Conservation (phyloP, 2,888 invertebrate species). For the Phytoseiulus persimilis region DNA sequence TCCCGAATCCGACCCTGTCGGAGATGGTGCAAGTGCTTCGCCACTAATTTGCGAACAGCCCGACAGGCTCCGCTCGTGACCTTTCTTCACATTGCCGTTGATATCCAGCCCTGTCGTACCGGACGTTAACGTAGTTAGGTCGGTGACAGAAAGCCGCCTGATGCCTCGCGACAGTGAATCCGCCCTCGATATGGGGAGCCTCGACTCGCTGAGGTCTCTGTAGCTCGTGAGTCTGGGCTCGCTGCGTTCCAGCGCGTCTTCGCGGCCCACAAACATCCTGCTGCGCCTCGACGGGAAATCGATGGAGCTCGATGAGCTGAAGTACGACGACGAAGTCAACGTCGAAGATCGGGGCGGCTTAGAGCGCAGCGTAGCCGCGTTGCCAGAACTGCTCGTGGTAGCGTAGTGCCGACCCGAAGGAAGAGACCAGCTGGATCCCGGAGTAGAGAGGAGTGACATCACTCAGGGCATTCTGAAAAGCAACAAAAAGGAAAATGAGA, state of each 20-base stretch:
- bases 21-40: constrained; percentile 24
- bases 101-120: constrained; percentile 9
- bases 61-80: constrained; percentile 25
- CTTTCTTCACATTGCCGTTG: constrained; percentile 30
- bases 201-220: constrained; percentile 29
- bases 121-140: not conserved
- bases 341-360: constrained; percentile 32
- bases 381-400: not conserved
- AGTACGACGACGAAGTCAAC: constrained; percentile 16
- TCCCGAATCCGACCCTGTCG: constrained; percentile 29
- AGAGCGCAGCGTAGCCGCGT: not conserved
- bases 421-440: constrained; percentile 32
- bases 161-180: constrained; percentile 25
- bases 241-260: constrained; percentile 36
- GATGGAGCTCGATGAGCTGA: not conserved
- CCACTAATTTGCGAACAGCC: constrained; percentile 32
- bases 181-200: constrained; percentile 10
- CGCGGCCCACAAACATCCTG: constrained; percentile 23
- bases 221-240: constrained; percentile 26
- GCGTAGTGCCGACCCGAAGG: constrained; percentile 28
- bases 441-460: constrained; percentile 20
- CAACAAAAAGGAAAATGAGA: not conserved
- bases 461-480: not conserved
- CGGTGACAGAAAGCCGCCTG: constrained; percentile 15
- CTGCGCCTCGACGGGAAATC: not conserved